Evolutionary conservation across 2,888 invertebrate genomes (phyloP), one percentile per base, ranked within the genome.

Genomic region (Thecophora atra): DNA sequence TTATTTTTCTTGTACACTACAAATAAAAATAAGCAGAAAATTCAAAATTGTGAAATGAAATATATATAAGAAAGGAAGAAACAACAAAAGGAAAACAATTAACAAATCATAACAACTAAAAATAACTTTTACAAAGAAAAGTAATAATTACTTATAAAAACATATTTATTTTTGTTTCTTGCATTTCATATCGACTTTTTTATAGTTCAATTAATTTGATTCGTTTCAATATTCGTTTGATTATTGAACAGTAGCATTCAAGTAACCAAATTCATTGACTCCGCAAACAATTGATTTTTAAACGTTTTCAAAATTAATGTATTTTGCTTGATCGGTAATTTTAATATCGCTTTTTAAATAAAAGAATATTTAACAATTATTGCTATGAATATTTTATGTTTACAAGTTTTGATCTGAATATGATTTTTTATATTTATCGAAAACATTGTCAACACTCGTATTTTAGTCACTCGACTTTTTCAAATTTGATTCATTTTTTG

Each of bases 111-210:
- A 75, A 63, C 62, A 62, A 56, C 30, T 62, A 63, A 76, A 75
- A 78, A 75, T 68, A 37, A 37, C 37, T 8, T 37, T 75, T n/a
- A n/a, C n/a, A n/a, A 72, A 71, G 70, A 62, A 70, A 67, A 63
- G 64, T 67, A 69, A 28, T 28, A 60, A 72, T 58, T 72, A 74
- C 73, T 64, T 75, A 77, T 77, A 37, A 85, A 84, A 79, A 82
- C 83, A 83, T 83, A 82, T 85, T 85, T 86, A 85, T 86, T 86
- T 86, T 85, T 82, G n/a, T 82, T 81, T 54, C 84, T 84, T 84
- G 84, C 84, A 85, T 85, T 85, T 85, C 84, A 82, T 81, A 79
- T 71, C 70, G 72, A 63, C 21, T 70, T 51, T 69, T 67, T 54
- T 54, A 21, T 54, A 51, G n/a, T 51, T 51, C 6, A 11, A 54